Evolutionary conservation across 2,888 invertebrate species (phyloP), one percentile per base, ranked within the genome.

Genomic region (Scelioninae gen. 1): DNA sequence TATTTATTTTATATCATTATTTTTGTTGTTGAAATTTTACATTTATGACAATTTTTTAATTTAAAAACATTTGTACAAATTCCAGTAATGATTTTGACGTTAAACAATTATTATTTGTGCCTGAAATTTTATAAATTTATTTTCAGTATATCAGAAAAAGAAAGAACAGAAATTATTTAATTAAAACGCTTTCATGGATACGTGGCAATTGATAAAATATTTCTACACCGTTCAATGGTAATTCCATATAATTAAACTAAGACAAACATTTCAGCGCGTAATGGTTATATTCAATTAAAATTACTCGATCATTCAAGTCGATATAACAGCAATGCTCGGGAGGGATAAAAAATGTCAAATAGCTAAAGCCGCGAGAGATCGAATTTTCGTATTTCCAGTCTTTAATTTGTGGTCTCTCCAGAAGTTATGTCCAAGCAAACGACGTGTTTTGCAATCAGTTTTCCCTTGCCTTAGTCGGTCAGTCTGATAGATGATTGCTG

Each of bases 201-300:
- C 23, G 43, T 58, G 9, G 31, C 34, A 13, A 51, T 40, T 34
- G 71, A 51, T 71, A 10, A 58, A 49, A 60, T 40, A 38, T 55
- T 63, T 49, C 10, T 47, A 15, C 15, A 15, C 15, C 45, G 13
- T 13, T 10, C 40, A 0, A 58, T 8, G 58, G 13, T 60, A 51
- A 71, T 71, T 71, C 51, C 23, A 60, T 60, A 60, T 29, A 71
- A 51, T 71, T 60, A 60, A 71, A 60, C 31, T 23, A 23, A 47
- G 60, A 56, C 49, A 60, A 71, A 58, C 49, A 34, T 43, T 23
- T 56, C 55, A 15, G 11, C 15, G 15, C 29, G 51, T 15, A 11
- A 15, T 29, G 11, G 47, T 47, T 55, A 45, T 47, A 34, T 55
- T 55, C 38, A 68, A 66, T 53, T 66, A 66, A 66, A 16, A 40